Evolutionary conservation across 2,888 invertebrate genomes (phyloP).

Genomic region (Gasteruption jaculator): DNA sequence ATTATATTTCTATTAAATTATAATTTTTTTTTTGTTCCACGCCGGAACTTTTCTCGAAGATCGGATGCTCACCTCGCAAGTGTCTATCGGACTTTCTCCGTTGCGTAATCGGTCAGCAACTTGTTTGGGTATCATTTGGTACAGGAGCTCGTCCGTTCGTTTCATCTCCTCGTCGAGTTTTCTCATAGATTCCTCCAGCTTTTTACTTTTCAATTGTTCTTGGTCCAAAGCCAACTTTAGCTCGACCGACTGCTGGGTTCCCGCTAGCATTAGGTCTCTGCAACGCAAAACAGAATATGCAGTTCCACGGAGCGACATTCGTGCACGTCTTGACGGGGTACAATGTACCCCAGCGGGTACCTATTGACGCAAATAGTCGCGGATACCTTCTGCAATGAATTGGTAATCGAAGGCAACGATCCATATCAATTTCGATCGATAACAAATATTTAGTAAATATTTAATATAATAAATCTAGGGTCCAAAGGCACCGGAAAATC

Average conservation of each 20-base stretch:
- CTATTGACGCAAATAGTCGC: too few relatives aligned
- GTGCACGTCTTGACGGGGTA: too few relatives aligned
- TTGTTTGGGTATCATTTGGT: constrained; percentile 98
- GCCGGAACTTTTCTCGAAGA: neutral
- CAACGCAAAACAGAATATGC: constrained; percentile 20
- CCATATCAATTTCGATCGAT: too few relatives aligned
- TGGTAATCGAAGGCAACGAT: neutral
- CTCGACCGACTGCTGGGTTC: constrained; percentile 96
- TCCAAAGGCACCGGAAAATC: too few relatives aligned
- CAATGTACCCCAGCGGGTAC: too few relatives aligned
- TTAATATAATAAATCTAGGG: too few relatives aligned
- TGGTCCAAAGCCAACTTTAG: constrained; percentile 91
- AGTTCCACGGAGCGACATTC: too few relatives aligned
- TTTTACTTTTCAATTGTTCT: constrained; percentile 94
- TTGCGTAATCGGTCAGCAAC: constrained; percentile 90
- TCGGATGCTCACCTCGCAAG: constrained; percentile 87
- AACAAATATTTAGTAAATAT: too few relatives aligned
- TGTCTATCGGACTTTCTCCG: constrained; percentile 94
- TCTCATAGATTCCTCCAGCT: constrained; percentile 93
- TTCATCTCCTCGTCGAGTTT: constrained; percentile 95
- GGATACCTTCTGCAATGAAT: constrained; percentile 1
- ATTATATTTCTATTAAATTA: constrained; percentile 4
- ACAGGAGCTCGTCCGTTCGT: constrained; percentile 89
- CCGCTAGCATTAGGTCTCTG: constrained; percentile 91
- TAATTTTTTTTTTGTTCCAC: neutral